Evolutionary conservation across 2,888 invertebrate species (phyloP), one percentile per base, ranked within the genome.

Genomic region (Andrena fulva): DNA sequence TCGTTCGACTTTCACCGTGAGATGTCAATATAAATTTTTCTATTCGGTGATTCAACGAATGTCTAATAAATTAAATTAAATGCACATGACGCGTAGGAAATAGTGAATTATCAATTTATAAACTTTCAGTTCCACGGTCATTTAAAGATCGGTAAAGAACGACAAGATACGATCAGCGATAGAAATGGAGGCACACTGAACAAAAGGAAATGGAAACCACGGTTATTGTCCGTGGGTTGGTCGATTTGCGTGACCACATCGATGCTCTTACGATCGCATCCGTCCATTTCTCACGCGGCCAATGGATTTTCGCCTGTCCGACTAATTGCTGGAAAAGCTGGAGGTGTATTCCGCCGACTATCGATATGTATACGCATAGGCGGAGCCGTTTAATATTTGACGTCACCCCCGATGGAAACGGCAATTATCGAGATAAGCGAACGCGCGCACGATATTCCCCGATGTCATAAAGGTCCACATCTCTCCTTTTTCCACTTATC

Each of bases 401-500:
- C 89, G 89, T 82, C 85, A 77, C 76, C 81, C 82, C 70, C 89
- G 89, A 91, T 92, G 85, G 90, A 90, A 91, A 90, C 85, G 90
- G 90, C 89, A 91, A 91, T 92, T 91, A 92, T 89, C 85, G 85
- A 89, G 91, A 91, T 92, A 91, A 91, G 89, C 86, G 84, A 60
- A 48, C 85, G 76, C 88, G 76, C 74, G 85, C 85, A 83, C 88
- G 84, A 85, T 87, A 89, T 89, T 88, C 85, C 86, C 82, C 64
- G 82, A 85, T 84, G 89, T 86, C 85, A 89, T 86, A 88, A 89
- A 87, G 89, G 80, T 82, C 73, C 80, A 77, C 80, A 81, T 86
- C 82, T 86, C 80, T 76, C 80, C 82, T 84, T 86, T 87, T 84
- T 80, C 75, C 69, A 72, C 80, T 75, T 66, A 75, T 70, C 70